phyloP scores from a whole-genome alignment of 2,797 vertebrate species.

The Sciurus carolinensis region DNA sequence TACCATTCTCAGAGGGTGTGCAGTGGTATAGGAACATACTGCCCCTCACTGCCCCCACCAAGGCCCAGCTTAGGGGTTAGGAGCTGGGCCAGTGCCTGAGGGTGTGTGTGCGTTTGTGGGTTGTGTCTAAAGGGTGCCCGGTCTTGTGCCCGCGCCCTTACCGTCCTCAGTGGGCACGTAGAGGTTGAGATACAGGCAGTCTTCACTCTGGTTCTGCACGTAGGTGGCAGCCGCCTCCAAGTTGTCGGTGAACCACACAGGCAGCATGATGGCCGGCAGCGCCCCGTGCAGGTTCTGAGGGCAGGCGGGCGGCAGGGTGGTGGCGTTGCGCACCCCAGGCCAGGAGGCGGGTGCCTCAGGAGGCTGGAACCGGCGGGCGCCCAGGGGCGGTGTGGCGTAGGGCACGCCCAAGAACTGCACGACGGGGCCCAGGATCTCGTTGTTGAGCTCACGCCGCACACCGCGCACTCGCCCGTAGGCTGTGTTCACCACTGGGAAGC shows the following conservation, averaged over 20 bases:
- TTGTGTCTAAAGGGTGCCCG: slow-evolving; percentile 24
- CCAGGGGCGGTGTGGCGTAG: slow-evolving; percentile 95
- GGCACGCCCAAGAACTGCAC: slow-evolving; percentile 96
- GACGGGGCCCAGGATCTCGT: slow-evolving; percentile 96
- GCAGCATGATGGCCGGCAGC: slow-evolving; percentile 96
- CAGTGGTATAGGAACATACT: neutral
- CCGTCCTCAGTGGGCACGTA: slow-evolving; percentile 97
- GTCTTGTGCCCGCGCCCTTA: slow-evolving; percentile 88
- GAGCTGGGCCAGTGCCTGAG: neutral
- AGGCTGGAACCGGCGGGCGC: slow-evolving; percentile 95
- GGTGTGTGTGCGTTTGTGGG: slow-evolving; percentile 64
- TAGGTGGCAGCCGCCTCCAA: slow-evolving; percentile 95
- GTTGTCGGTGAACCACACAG: slow-evolving; percentile 97
- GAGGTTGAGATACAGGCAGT: slow-evolving; percentile 97
- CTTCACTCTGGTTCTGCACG: slow-evolving; percentile 97
- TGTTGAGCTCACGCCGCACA: slow-evolving; percentile 95
- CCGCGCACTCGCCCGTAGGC: slow-evolving; percentile 95
- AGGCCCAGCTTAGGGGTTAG: neutral
- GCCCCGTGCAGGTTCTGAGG: slow-evolving; percentile 96
- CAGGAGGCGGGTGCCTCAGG: slow-evolving; percentile 96
- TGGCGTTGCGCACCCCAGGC: slow-evolving; percentile 96
- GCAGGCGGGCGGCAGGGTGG: slow-evolving; percentile 95
- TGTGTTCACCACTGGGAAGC: slow-evolving; percentile 94
- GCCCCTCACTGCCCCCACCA: neutral
- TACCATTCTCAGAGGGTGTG: neutral